Evolutionary conservation across 2,113 vertebrate genomes (phyloP).

Genomic region (Ellobius talpinus): DNA sequence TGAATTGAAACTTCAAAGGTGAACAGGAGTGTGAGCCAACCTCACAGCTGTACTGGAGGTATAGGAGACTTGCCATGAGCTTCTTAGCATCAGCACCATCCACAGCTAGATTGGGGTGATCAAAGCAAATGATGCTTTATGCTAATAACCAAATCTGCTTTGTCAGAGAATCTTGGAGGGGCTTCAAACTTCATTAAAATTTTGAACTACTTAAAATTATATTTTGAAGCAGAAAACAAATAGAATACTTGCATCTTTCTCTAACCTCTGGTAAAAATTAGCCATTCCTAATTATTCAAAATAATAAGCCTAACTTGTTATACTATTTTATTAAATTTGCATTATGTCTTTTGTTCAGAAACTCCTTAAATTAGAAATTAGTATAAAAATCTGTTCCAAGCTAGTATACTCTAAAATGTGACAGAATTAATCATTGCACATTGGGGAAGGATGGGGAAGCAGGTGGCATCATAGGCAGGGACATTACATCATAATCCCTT

Average conservation of each 20-base stretch:
- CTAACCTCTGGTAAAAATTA: not conserved
- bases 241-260: not conserved
- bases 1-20: not conserved
- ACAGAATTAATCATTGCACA: not conserved
- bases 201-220: not conserved
- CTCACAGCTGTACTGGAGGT: not conserved
- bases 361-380: not conserved
- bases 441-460: not conserved
- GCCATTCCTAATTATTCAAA: not conserved
- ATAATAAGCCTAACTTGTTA: not conserved
- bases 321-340: not conserved
- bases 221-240: constrained; percentile 22
- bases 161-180: not conserved
- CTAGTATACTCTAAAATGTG: not conserved
- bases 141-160: not conserved
- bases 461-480: not conserved
- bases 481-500: not conserved
- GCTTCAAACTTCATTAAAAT: not conserved
- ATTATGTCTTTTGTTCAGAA: not conserved
- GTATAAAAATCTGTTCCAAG: not conserved
- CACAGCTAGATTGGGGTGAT: not conserved
- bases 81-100: not conserved
- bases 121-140: not conserved
- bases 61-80: not conserved
- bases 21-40: not conserved